phyloP scores from a whole-genome alignment of 2,113 vertebrate genomes.

The Glaucidium brasilianum region DNA sequence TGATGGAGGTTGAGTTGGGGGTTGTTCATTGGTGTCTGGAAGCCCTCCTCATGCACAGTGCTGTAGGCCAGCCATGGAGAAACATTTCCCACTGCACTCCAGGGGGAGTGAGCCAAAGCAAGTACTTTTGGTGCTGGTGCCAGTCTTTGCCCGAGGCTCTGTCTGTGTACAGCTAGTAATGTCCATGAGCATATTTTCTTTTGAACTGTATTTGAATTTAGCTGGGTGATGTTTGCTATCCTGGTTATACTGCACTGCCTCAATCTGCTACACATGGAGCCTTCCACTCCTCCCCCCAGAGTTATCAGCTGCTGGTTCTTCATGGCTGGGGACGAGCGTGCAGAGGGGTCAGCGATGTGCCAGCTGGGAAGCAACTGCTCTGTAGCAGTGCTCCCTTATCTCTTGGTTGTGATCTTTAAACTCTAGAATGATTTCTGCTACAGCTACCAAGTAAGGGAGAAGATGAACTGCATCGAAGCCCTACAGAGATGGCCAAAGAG shows the following conservation, averaged over 20 bases:
- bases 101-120: background rate
- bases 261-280: background rate
- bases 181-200: background rate
- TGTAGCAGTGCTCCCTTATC: background rate
- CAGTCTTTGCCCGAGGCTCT: background rate
- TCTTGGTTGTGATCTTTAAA: background rate
- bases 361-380: background rate
- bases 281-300: background rate
- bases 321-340: background rate
- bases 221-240: background rate
- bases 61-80: background rate
- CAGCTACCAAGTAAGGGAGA: background rate
- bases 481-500: background rate
- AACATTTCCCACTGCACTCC: accelerated
- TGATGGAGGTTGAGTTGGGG: background rate
- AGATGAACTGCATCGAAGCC: background rate
- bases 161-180: background rate
- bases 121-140: background rate
- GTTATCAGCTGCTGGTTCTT: background rate
- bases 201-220: background rate
- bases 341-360: background rate
- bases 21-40: background rate
- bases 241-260: background rate
- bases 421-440: background rate
- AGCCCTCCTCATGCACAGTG: accelerated